These are phyloP conservation scores for Microtus montanus DNA, from an alignment of 2,113 vertebrate genomes.

Conservation along the genomic window DNA sequence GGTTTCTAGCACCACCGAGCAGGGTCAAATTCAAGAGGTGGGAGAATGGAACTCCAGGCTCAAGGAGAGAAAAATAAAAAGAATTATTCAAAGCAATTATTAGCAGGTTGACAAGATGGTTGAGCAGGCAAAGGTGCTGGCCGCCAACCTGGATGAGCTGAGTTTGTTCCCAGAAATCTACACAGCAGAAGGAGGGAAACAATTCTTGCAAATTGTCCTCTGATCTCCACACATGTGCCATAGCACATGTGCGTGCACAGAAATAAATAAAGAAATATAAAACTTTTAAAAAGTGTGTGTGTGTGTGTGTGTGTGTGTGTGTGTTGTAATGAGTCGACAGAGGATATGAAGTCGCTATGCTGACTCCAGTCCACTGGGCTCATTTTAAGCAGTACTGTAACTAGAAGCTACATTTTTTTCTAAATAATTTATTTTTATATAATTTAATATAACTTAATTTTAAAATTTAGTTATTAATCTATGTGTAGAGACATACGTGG, in stretches of 20 bases:
- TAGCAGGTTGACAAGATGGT: background rate
- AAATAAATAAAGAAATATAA: background rate
- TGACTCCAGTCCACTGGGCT: background rate
- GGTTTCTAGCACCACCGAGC: background rate
- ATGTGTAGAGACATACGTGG: background rate
- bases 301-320: background rate
- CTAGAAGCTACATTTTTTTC: slow-evolving; percentile 21
- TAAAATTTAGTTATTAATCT: slow-evolving; percentile 20
- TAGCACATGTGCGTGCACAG: background rate
- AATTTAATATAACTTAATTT: background rate
- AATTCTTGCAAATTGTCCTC: background rate
- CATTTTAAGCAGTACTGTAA: background rate
- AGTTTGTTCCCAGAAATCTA: background rate
- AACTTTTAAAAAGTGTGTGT: background rate
- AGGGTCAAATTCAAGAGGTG: background rate
- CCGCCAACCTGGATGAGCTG: background rate
- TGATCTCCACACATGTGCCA: background rate
- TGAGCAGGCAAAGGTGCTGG: background rate
- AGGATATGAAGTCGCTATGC: background rate
- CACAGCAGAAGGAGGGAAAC: background rate
- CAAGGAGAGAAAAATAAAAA: background rate
- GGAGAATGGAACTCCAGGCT: background rate
- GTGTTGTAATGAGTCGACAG: background rate
- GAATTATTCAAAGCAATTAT: background rate
- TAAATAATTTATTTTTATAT: background rate